Evolutionary conservation across 2,888 invertebrate species (phyloP).

Genomic region (Tetanocera ferruginea): DNA sequence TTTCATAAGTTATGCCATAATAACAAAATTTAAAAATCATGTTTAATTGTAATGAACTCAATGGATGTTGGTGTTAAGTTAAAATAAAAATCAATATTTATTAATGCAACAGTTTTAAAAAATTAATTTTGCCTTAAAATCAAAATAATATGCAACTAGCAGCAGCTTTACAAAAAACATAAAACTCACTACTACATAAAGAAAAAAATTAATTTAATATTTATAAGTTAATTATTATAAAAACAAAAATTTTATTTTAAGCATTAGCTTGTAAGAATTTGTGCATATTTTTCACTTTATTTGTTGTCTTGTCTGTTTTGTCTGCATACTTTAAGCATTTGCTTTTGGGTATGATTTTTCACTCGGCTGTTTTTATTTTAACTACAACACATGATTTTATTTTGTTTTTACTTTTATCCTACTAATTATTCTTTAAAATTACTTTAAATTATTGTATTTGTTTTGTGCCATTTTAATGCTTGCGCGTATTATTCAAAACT

Average conservation of each 20-base stretch:
- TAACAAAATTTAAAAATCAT: slow-evolving; percentile 5
- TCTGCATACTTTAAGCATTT: slow-evolving; percentile 33
- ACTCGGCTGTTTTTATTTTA: background rate
- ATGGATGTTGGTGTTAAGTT: slow-evolving; percentile 19
- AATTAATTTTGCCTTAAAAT: background rate
- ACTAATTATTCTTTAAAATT: background rate
- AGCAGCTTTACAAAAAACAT: slow-evolving; percentile 30
- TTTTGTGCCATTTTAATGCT: background rate
- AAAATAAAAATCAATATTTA: background rate
- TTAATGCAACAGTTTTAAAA: background rate
- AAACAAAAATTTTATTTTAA: slow-evolving; percentile 22
- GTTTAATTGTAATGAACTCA: background rate
- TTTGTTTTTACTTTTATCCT: slow-evolving; percentile 12
- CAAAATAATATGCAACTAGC: background rate
- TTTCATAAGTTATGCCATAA: slow-evolving; percentile 17
- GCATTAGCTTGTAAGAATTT: slow-evolving; percentile 29
- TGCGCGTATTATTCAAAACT: slow-evolving; percentile 43
- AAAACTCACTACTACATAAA: background rate
- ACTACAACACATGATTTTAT: slow-evolving; percentile 17
- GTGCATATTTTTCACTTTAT: slow-evolving; percentile 30
- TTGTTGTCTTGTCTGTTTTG: slow-evolving; percentile 23
- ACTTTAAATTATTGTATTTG: slow-evolving; percentile 17
- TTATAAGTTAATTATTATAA: background rate
- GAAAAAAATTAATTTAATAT: background rate
- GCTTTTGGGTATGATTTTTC: background rate